Conservation (phyloP, 1,140 invertebrate species). For the Pseudomyrmex pallidus region DNA sequence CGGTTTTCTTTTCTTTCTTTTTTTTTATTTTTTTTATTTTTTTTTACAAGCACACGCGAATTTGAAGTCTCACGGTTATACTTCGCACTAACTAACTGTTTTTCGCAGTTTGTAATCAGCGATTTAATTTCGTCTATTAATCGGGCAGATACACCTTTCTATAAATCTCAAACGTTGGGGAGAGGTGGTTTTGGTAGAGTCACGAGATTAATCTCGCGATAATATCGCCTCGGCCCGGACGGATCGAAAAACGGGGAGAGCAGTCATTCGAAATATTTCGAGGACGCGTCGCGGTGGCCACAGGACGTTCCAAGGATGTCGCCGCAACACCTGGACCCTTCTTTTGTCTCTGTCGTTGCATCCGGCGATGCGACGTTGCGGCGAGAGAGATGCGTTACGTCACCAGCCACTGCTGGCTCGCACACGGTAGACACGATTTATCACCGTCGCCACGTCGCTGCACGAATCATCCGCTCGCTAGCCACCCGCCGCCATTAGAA, state of each 20-base stretch:
- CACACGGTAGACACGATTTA: conserved; percentile 71
- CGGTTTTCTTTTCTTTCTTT: conserved; percentile 55
- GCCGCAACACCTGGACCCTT: conserved; percentile 75
- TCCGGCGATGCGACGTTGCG: conserved; percentile 46
- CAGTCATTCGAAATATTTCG: conserved; percentile 58
- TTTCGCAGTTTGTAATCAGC: not conserved
- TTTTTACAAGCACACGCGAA: not conserved
- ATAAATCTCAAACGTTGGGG: not conserved
- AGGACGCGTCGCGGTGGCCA: conserved; percentile 52
- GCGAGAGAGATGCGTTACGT: conserved; percentile 67
- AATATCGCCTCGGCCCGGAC: not conserved
- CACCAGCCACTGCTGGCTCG: conserved; percentile 30
- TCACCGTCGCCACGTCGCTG: conserved; percentile 69
- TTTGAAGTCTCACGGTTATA: not conserved
- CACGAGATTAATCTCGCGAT: conserved; percentile 41
- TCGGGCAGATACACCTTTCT: not conserved
- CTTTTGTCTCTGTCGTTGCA: conserved; percentile 45
- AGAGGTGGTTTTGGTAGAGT: conserved; percentile 9
- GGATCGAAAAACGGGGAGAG: not conserved
- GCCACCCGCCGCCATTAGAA: conserved; percentile 73
- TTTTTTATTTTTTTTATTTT: conserved; percentile 58
- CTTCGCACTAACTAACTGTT: too few species aligned
- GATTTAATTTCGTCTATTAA: conserved; percentile 6
- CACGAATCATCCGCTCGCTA: conserved; percentile 62
- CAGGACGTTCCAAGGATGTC: conserved; percentile 77